Evolutionary conservation across 2,113 vertebrate species (phyloP).

Genomic region (Acrocephalus arundinaceus): DNA sequence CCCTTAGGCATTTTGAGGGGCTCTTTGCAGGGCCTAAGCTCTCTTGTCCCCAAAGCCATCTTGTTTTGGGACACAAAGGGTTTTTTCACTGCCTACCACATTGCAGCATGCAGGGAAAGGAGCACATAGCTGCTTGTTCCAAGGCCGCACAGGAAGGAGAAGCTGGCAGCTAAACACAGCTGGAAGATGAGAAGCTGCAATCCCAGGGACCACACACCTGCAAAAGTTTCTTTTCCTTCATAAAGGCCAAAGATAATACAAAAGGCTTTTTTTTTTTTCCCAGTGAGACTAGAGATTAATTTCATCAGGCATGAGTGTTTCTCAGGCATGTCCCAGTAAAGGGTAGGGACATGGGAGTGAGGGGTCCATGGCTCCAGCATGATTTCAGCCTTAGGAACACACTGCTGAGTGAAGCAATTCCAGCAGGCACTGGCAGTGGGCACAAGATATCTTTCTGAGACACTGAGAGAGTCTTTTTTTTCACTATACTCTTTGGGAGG

Average conservation of each 20-base stretch:
- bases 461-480: not conserved
- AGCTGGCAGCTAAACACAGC: not conserved
- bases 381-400: not conserved
- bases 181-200: not conserved
- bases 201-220: not conserved
- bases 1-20: not conserved
- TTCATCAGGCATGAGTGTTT: not conserved
- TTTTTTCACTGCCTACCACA: not conserved
- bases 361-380: not conserved
- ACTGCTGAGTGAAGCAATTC: not conserved
- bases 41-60: not conserved
- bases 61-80: not conserved
- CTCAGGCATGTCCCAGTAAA: not conserved
- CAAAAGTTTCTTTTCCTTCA: not conserved
- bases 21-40: not conserved
- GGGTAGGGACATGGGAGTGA: not conserved
- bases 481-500: not conserved
- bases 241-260: constrained; percentile 4
- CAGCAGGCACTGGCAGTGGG: not conserved
- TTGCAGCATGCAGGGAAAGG: not conserved
- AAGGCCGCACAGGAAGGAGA: not conserved
- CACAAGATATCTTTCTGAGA: not conserved
- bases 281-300: not conserved
- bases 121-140: not conserved
- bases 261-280: not conserved